Conservation (phyloP, 2,888 invertebrate species). For the Neuroscelio doddi region DNA sequence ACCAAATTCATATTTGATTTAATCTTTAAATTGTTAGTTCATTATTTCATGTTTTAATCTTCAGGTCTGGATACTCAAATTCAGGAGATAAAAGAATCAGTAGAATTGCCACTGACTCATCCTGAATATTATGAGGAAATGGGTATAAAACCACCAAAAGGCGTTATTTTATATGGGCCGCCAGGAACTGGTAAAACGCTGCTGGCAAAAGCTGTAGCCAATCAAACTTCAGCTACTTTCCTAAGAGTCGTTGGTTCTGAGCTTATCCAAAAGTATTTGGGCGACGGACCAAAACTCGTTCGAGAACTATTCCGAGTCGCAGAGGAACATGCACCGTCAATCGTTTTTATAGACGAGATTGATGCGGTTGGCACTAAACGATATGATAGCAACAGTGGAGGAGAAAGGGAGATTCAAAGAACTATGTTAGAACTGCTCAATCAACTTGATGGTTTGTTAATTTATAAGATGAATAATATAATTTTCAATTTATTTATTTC, state of each 20-base stretch:
- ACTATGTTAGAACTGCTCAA: slow-evolving; percentile 99
- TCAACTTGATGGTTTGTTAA: slow-evolving; percentile 94
- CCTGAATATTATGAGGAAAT: slow-evolving; percentile 99
- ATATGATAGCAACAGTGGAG: slow-evolving; percentile 99
- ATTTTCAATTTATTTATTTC: slow-evolving; percentile 11
- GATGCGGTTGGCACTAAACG: slow-evolving; percentile 99
- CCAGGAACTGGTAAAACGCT: slow-evolving; percentile 99
- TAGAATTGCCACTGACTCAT: slow-evolving; percentile 98
- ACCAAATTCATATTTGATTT: no score
- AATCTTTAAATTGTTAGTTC: no score
- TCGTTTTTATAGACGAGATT: slow-evolving; percentile 99
- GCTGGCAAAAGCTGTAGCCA: slow-evolving; percentile 98
- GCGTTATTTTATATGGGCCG: slow-evolving; percentile 97
- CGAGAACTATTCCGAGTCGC: slow-evolving; percentile 99
- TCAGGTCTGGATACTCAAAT: slow-evolving; percentile 93
- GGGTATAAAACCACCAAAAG: slow-evolving; percentile 99
- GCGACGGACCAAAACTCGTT: slow-evolving; percentile 98
- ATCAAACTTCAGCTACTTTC: slow-evolving; percentile 99
- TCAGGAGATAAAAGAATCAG: slow-evolving; percentile 98
- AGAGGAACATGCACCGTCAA: slow-evolving; percentile 99
- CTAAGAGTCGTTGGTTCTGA: slow-evolving; percentile 99
- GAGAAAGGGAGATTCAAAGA: slow-evolving; percentile 99
- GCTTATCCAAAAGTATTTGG: slow-evolving; percentile 98
- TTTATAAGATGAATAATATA: slow-evolving; percentile 75
- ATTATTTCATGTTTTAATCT: no score